Conservation (phyloP, 2,113 vertebrate species). For the Camelus dromedarius region DNA sequence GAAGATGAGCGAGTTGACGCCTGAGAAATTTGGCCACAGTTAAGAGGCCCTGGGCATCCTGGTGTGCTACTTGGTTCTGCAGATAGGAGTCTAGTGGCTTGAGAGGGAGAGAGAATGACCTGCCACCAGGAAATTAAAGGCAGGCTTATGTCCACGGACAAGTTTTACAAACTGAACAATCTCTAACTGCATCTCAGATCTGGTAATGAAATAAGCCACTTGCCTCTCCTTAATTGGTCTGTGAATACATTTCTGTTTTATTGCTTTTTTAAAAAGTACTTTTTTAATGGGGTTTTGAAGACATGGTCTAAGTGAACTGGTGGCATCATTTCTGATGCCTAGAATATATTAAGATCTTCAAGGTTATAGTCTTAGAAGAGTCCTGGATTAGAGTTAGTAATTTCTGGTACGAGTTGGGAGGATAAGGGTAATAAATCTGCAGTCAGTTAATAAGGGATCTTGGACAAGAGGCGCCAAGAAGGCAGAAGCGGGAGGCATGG, state of each 20-base stretch:
- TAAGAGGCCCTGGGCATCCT: conserved; percentile 24
- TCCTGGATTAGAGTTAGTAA: neutral
- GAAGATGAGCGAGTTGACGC: neutral
- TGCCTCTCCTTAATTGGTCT: conserved; percentile 11
- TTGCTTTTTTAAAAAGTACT: neutral
- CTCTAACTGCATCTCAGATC: neutral
- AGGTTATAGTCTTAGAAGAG: neutral
- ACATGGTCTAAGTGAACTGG: neutral
- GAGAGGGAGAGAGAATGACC: neutral
- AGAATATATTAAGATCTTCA: neutral
- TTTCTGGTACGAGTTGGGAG: neutral
- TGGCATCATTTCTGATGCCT: conserved; percentile 17
- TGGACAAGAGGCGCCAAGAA: neutral
- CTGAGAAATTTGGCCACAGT: neutral
- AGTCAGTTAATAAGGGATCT: neutral
- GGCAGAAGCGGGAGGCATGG: neutral
- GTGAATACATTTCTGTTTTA: conserved; percentile 26
- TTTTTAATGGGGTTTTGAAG: conserved; percentile 28
- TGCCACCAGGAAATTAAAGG: conserved; percentile 27
- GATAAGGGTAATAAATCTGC: neutral
- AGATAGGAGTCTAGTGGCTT: neutral
- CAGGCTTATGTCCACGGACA: neutral
- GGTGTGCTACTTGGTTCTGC: neutral
- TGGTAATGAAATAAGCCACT: conserved; percentile 17
- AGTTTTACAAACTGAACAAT: neutral